Evolutionary conservation across 2,888 invertebrate genomes (phyloP), one percentile per base, ranked within the genome.

Genomic region (Thecophora atra): DNA sequence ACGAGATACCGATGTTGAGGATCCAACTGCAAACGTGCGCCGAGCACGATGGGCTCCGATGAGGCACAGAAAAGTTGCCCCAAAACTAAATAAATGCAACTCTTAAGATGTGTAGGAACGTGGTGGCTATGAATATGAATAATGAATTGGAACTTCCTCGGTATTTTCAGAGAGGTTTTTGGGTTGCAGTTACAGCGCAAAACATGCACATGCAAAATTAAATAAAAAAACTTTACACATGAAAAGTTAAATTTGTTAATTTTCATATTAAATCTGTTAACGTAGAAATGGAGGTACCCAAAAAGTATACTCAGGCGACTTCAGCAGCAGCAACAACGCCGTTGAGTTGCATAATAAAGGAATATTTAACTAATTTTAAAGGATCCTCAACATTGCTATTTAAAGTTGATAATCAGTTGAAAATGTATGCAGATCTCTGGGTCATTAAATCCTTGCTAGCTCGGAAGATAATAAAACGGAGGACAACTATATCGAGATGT

Each of bases 191-290:
- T 30, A 8, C 24, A 62, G 28, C 37, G 63, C 21, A 19, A 56
- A 13, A 24, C 7, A 8, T 8, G 11, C 37, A 37, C 58, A 70
- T 51, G 24, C 19, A 52, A 62, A 70, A 37, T 52, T 26, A 73
- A 72, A n/a, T 71, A n/a, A n/a, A n/a, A n/a, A n/a, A 56, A 13
- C 42, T 15, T 37, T 8, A 37, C 37, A 37, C 58, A 70, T 51
- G 24, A 19, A 52, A 62, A 70, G 52, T 52, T 26, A 73, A 72
- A n/a, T 71, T 74, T 77, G 77, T 81, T 80, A 78, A 81, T 80
- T 80, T 81, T 80, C 78, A 77, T 81, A 83, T 81, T 81, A 79
- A 81, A 81, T 81, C 79, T 78, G 80, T 81, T 79, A 77, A 81
- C 80, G 78, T 77, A 70, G 69, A 79, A 80, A 37, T 11, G 37